phyloP scores from a whole-genome alignment of 2,113 vertebrate species.

The Callorhinus ursinus region DNA sequence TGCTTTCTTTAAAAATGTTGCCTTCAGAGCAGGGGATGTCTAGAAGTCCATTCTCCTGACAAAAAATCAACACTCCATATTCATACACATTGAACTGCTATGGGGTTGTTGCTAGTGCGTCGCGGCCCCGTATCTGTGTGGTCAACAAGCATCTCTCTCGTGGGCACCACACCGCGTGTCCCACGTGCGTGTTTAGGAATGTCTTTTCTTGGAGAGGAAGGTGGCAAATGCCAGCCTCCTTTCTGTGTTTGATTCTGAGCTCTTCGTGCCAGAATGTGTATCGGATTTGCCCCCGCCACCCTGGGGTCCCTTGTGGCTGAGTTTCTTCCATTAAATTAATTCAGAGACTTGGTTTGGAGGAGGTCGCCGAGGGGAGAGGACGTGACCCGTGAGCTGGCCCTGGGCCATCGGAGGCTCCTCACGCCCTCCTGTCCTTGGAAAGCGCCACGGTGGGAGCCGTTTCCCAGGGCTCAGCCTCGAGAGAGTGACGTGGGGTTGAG shows the following conservation, averaged over 20 bases:
- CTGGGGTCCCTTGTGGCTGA: fast-evolving
- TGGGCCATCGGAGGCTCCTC: background rate
- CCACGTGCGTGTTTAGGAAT: background rate
- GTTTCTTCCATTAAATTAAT: background rate
- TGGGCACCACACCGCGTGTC: fast-evolving
- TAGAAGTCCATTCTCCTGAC: background rate
- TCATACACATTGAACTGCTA: fast-evolving
- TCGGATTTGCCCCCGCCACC: fast-evolving
- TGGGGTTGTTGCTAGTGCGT: background rate
- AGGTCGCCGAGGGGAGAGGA: background rate
- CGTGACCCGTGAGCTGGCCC: background rate
- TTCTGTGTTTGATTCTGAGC: background rate
- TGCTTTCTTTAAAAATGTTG: background rate
- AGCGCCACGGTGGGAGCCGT: background rate
- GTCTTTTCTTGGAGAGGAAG: background rate
- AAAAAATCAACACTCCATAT: background rate
- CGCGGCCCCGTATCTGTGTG: fast-evolving
- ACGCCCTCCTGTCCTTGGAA: background rate
- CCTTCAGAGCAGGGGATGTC: background rate
- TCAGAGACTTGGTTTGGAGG: background rate
- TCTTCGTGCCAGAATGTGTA: fast-evolving
- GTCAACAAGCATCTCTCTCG: background rate
- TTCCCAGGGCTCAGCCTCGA: background rate
- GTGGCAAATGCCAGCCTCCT: background rate
- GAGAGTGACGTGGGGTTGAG: fast-evolving